Percentiles rank a stretch among this genome's conserved stretches.
Conservation (phyloP, 2,797 vertebrate genomes). For the Uromys caudimaculatus region DNA sequence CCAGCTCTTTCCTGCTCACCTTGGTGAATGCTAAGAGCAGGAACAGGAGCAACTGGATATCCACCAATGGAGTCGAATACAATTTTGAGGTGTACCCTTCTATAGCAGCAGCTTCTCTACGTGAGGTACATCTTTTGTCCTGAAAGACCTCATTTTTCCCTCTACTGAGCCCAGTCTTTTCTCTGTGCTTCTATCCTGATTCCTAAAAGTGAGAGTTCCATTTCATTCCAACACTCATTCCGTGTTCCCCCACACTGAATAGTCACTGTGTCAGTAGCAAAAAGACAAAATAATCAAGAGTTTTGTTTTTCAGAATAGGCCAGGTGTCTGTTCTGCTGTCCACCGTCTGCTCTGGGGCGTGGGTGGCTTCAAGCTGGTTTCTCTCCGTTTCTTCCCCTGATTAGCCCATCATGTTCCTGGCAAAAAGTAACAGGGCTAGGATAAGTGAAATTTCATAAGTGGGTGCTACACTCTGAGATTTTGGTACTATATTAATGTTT, state of each 20-base stretch:
- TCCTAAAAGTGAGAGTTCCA: not conserved
- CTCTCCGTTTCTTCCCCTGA: not conserved
- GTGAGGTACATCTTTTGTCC: not conserved
- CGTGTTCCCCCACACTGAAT: not conserved
- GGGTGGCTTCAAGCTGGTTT: not conserved
- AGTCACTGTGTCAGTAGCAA: not conserved
- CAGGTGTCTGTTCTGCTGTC: not conserved
- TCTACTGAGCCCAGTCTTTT: not conserved
- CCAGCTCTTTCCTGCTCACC: not conserved
- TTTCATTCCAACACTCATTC: not conserved
- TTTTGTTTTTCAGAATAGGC: constrained; percentile 13
- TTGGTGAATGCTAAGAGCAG: not conserved
- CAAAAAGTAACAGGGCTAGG: not conserved
- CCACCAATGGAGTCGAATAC: not conserved
- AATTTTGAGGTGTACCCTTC: not conserved
- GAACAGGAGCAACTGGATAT: not conserved
- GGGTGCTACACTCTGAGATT: not conserved
- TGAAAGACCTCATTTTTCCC: not conserved
- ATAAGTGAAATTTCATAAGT: constrained; percentile 38
- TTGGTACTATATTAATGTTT: constrained; percentile 7
- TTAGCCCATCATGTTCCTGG: constrained; percentile 3
- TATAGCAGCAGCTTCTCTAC: not conserved
- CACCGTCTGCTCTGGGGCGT: not conserved
- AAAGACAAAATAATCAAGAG: not conserved
- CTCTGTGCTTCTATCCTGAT: not conserved